A percentile compares a stretch with the other conserved stretches of the same genome.
Evolutionary conservation across 2,113 vertebrate genomes (phyloP).

Genomic region (Lathamus discolor): DNA sequence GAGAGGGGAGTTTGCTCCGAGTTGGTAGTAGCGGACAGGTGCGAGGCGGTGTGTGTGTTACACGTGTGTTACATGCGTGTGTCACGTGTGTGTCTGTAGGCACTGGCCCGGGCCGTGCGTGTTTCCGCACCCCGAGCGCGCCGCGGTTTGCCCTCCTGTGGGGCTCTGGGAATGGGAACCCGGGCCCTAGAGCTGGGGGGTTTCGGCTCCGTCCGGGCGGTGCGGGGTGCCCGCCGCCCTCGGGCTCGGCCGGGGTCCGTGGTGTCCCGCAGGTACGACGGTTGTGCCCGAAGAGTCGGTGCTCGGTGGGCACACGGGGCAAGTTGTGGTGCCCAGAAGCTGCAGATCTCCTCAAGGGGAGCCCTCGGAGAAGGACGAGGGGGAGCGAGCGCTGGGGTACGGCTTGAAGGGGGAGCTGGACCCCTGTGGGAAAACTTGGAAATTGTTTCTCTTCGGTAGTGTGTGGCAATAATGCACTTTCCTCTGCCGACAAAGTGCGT

Average conservation of each 20-base stretch:
- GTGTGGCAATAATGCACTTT: not conserved
- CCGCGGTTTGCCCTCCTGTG: not conserved
- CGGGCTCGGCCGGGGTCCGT: not conserved
- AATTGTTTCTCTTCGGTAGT: not conserved
- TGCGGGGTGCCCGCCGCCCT: not conserved
- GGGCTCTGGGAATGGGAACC: not conserved
- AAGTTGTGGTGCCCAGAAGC: not conserved
- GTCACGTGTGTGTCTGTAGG: not conserved
- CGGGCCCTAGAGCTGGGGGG: not conserved
- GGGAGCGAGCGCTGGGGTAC: not conserved
- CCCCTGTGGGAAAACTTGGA: conserved; percentile 5
- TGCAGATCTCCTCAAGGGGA: not conserved
- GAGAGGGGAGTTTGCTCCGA: not conserved
- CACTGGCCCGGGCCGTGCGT: not conserved
- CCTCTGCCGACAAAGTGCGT: not conserved
- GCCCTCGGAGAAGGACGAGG: not conserved
- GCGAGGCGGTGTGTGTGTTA: not conserved
- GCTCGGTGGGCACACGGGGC: not conserved
- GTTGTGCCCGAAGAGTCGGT: not conserved
- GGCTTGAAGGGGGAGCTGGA: not conserved
- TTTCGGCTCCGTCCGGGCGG: not conserved
- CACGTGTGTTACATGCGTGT: not conserved
- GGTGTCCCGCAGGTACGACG: not conserved
- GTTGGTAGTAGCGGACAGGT: not conserved
- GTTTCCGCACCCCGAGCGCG: not conserved